These are phyloP conservation scores for Acrocyrtus sp. DNA, from an alignment of 2,888 invertebrate species.

Conservation along the genomic window DNA sequence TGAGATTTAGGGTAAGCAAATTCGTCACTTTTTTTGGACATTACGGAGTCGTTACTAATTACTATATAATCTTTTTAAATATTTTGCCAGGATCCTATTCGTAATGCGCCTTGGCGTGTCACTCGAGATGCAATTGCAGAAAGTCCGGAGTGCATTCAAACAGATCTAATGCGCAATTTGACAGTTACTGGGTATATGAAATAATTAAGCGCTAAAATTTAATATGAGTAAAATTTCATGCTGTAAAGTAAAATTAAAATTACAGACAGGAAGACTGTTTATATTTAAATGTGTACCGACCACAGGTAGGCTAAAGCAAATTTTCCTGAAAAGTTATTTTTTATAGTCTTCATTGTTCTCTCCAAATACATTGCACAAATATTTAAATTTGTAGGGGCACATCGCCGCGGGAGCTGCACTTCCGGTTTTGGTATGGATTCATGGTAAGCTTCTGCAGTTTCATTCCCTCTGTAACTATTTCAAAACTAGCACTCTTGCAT, in stretches of 20 bases:
- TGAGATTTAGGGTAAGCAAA: constrained; percentile 75
- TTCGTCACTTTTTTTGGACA: not conserved
- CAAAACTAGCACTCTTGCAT: no score
- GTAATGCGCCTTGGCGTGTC: constrained; percentile 54
- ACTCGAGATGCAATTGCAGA: constrained; percentile 52
- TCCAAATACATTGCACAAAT: no score
- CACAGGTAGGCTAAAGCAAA: not conserved
- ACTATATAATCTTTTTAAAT: no score
- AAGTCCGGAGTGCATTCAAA: constrained; percentile 57
- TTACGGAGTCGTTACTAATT: not conserved
- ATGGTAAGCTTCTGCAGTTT: constrained; percentile 16
- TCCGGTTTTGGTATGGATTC: no score
- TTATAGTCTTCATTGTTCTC: no score
- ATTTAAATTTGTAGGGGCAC: no score
- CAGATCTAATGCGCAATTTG: constrained; percentile 52
- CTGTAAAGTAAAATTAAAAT: no score
- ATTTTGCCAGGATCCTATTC: constrained; percentile 54
- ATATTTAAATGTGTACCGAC: constrained; percentile 50
- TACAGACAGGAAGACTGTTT: constrained; percentile 60
- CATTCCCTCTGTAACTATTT: not conserved
- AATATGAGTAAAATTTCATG: no score
- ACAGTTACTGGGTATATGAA: constrained; percentile 32
- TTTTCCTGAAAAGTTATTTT: not conserved
- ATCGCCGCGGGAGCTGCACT: no score
- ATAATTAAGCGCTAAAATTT: no score